These are phyloP conservation scores for Drosophila paramelanica DNA, from an alignment of 2,888 invertebrate genomes.

Conservation along the genomic window DNA sequence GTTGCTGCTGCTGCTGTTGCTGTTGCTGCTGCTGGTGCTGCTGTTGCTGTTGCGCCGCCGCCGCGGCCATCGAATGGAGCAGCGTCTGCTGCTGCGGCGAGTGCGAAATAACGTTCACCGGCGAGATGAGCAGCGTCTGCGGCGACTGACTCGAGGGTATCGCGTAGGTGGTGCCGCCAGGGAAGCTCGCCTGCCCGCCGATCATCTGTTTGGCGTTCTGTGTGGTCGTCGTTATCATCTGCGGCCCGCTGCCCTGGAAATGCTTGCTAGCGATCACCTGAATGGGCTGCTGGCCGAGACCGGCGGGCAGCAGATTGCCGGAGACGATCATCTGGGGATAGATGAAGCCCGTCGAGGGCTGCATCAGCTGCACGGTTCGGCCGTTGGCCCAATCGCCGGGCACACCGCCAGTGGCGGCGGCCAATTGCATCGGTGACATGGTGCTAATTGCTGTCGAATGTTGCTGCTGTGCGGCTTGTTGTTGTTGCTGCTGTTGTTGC, in stretches of 20 bases:
- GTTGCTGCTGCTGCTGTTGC: slow-evolving; percentile 57
- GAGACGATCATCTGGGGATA: slow-evolving; percentile 93
- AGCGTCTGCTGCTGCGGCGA: slow-evolving; percentile 85
- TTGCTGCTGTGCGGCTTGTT: slow-evolving; percentile 86
- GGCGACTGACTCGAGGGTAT: slow-evolving; percentile 91
- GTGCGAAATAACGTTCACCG: slow-evolving; percentile 84
- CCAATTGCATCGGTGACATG: slow-evolving; percentile 91
- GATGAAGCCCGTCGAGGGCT: slow-evolving; percentile 89
- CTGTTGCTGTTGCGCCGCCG: slow-evolving; percentile 76
- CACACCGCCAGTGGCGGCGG: slow-evolving; percentile 87
- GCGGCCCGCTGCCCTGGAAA: slow-evolving; percentile 93
- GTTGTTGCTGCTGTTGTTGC: slow-evolving; percentile 85
- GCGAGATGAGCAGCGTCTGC: slow-evolving; percentile 90
- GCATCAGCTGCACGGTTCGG: slow-evolving; percentile 93
- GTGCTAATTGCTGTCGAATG: slow-evolving; percentile 90
- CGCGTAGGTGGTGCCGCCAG: slow-evolving; percentile 89
- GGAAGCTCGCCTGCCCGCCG: slow-evolving; percentile 81
- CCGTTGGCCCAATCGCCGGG: slow-evolving; percentile 88
- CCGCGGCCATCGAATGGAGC: slow-evolving; percentile 81
- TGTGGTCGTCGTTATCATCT: slow-evolving; percentile 90
- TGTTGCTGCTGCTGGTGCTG: slow-evolving; percentile 73
- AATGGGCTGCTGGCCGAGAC: slow-evolving; percentile 84
- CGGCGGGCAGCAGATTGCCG: slow-evolving; percentile 89
- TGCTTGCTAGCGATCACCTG: slow-evolving; percentile 93
- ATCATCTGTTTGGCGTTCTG: slow-evolving; percentile 90